These are phyloP conservation scores for Galbula dea DNA, from an alignment of 2,113 vertebrate genomes.

Conservation along the genomic window DNA sequence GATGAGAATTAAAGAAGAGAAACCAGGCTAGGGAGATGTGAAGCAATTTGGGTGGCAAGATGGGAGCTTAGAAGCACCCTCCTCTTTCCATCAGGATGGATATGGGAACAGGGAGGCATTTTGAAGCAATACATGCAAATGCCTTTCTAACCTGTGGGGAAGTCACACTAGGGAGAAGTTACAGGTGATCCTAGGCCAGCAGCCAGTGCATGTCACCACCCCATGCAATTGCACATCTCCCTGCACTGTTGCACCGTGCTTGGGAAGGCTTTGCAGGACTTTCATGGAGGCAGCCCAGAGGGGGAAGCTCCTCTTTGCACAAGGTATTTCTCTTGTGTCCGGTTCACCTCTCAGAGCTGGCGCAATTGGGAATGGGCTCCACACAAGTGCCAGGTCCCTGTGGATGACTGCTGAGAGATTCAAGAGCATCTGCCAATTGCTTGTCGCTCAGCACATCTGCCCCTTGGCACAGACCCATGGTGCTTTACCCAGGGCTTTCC, in stretches of 20 bases:
- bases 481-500: not conserved
- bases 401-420: not conserved
- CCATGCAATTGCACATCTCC: not conserved
- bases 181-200: not conserved
- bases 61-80: not conserved
- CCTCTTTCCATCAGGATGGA: not conserved
- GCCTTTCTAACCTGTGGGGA: not conserved
- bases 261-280: not conserved
- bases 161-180: not conserved
- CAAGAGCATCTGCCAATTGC: not conserved
- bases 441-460: not conserved
- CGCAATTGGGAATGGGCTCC: not conserved
- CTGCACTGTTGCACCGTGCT: fast-evolving
- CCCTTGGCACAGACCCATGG: not conserved
- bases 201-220: fast-evolving
- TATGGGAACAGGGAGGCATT: not conserved
- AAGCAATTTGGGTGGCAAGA: not conserved
- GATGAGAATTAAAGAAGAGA: not conserved
- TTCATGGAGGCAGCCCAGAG: not conserved
- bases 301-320: not conserved
- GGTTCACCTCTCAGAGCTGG: not conserved
- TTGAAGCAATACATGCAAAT: not conserved
- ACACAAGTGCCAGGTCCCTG: not conserved
- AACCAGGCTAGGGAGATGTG: not conserved
- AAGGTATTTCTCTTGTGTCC: not conserved